Base-by-base conservation (phyloP, 2,797 vertebrate genomes). In the Gobio occitaniae region DNA sequence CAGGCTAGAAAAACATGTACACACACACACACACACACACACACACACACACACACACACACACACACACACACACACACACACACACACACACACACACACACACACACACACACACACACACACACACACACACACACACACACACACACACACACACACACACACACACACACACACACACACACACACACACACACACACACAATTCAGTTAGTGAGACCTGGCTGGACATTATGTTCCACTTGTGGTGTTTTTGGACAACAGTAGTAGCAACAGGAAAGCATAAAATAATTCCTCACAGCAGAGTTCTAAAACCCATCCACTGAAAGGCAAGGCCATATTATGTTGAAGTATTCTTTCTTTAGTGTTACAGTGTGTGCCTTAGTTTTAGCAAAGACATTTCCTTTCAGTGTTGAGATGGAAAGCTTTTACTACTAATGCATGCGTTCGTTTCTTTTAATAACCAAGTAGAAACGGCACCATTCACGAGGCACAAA, bases 11-110 rank as follows among this genome's bases (percentile, higher is more conserved):
- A n/a, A n/a, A n/a, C n/a, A n/a, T n/a, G n/a, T n/a, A 77, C 70
- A 88, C 74, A 84, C 79, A 77, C 70, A 88, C 74, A 84, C 79
- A 77, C 70, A 88, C 74, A 84, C 79, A 77, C 70, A 88, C 74
- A 84, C 79, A 77, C 70, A 88, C 74, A 84, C 79, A 77, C 70
- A 88, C 74, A 84, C 79, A 77, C 70, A 88, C 74, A 84, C 79
- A 77, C 70, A 88, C 74, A 84, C 79, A 77, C 70, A 88, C n/a
- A 25, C 25, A 25, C 25, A 25, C 25, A 25, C n/a, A 25, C 25
- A 25, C 25, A 25, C 25, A 81, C 74, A 80, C 59, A 56, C 80
- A 76, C 70, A 66, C 21, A 81, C 74, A 80, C 59, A 56, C 85
- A 76, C 70, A 66, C 21, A 56, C 56, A 83, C 74, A 84, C 79